Conservation (phyloP, 1,140 invertebrate genomes). For the Acromyrmex echinatior region DNA sequence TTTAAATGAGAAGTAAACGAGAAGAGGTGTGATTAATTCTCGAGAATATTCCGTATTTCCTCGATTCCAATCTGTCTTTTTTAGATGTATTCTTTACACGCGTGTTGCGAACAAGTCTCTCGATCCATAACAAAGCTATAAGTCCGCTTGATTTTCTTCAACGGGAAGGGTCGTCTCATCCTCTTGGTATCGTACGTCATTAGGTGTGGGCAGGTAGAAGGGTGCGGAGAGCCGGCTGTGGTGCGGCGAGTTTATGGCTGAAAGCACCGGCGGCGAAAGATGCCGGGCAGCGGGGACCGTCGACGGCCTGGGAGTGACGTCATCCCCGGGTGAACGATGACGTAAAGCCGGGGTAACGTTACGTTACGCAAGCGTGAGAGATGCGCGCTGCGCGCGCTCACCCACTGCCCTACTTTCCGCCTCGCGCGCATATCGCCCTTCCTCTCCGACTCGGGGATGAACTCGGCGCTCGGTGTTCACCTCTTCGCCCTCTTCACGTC, state of each 20-base stretch:
- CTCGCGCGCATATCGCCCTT: conserved; percentile 18
- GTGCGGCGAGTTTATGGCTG: conserved; percentile 11
- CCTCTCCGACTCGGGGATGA: conserved; percentile 15
- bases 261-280: not conserved
- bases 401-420: conserved; percentile 66
- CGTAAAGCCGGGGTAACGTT: conserved; percentile 58
- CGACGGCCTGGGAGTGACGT: conserved; percentile 46
- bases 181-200: conserved; percentile 23
- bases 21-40: not conserved
- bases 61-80: not conserved
- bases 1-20: conserved; percentile 38
- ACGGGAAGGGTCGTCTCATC: not conserved
- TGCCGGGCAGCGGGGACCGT: conserved; percentile 10
- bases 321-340: conserved; percentile 55
- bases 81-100: not conserved
- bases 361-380: conserved; percentile 63
- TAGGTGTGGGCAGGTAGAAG: not conserved
- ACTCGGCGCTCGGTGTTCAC: conserved; percentile 11
- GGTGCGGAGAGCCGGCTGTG: not conserved
- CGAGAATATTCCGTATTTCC: not conserved
- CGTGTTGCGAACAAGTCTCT: not conserved
- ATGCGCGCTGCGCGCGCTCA: conserved; percentile 59
- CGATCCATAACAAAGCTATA: conserved; percentile 36
- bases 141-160: not conserved
- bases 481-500: conserved; percentile 42